These are phyloP conservation scores for Agonopterix arenella DNA, from an alignment of 2,888 invertebrate species.

Conservation along the genomic window DNA sequence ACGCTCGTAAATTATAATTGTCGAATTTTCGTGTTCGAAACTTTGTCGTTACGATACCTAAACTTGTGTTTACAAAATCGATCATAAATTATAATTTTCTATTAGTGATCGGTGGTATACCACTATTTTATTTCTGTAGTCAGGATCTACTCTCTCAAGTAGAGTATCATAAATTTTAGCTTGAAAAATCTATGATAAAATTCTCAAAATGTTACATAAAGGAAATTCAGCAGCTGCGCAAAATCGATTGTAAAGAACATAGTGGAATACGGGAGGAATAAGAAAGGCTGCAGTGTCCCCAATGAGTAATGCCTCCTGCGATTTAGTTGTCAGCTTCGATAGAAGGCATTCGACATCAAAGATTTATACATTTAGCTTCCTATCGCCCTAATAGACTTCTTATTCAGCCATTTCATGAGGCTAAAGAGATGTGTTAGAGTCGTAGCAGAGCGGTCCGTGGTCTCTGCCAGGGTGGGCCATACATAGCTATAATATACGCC, in stretches of 20 bases:
- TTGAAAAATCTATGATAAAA: too few relatives aligned
- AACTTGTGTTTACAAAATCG: not conserved
- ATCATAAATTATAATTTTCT: not conserved
- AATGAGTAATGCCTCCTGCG: constrained; percentile 49
- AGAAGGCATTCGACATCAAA: constrained; percentile 19
- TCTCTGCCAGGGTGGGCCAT: too few relatives aligned
- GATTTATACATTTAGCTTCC: constrained; percentile 18
- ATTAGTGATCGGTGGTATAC: too few relatives aligned
- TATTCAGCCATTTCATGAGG: not conserved
- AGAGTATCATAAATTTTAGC: too few relatives aligned
- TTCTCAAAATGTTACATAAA: too few relatives aligned
- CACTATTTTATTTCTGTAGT: too few relatives aligned
- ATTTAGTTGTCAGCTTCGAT: constrained; percentile 38
- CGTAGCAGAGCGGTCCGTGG: too few relatives aligned
- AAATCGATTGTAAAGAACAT: constrained; percentile 2
- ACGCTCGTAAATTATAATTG: not conserved
- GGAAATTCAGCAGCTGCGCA: not conserved
- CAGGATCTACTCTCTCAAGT: too few relatives aligned
- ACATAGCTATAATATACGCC: too few relatives aligned
- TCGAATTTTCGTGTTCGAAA: too few relatives aligned
- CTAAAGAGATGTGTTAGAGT: too few relatives aligned
- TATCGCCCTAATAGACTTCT: not conserved
- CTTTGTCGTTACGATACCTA: too few relatives aligned
- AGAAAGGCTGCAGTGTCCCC: constrained; percentile 21
- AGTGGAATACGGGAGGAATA: constrained; percentile 1